Conservation (phyloP, 2,888 invertebrate genomes). For the Rhagophthalmus giganteus region DNA sequence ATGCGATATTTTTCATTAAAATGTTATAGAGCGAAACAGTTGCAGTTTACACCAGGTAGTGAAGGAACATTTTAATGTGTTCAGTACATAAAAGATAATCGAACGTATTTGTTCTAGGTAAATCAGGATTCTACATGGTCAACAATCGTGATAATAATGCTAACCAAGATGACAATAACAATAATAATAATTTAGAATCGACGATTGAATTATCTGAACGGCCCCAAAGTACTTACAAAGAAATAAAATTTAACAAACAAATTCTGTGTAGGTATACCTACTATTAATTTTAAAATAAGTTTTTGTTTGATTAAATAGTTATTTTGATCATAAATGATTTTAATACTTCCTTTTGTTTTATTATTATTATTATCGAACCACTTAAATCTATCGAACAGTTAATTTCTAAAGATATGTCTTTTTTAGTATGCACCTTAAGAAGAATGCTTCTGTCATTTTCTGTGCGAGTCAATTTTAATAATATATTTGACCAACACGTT, state of each 20-base stretch:
- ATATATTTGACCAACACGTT: constrained; percentile 77
- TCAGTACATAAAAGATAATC: too few relatives aligned
- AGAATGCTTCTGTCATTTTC: constrained; percentile 79
- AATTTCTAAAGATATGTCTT: neutral
- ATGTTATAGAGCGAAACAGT: too few relatives aligned
- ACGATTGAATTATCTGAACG: too few relatives aligned
- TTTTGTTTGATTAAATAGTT: neutral
- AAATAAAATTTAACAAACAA: constrained; percentile 21
- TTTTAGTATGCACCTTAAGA: constrained; percentile 62
- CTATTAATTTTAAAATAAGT: too few relatives aligned
- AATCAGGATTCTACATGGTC: constrained; percentile 49
- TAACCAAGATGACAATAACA: constrained; percentile 34
- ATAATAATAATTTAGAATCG: constrained; percentile 20
- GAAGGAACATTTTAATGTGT: too few relatives aligned
- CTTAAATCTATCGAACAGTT: too few relatives aligned
- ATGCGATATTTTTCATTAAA: too few relatives aligned
- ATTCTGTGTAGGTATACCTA: constrained; percentile 12
- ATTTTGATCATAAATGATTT: neutral
- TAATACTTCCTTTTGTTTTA: neutral
- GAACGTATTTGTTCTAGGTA: constrained; percentile 41
- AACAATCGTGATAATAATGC: constrained; percentile 25
- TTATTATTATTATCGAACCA: too few relatives aligned
- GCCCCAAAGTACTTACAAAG: constrained; percentile 16
- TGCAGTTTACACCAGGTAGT: too few relatives aligned
- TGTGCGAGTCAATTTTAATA: constrained; percentile 74